Evolutionary conservation across 2,888 invertebrate genomes (phyloP), one percentile per base, ranked within the genome.

Genomic region (Cephus pulcher): DNA sequence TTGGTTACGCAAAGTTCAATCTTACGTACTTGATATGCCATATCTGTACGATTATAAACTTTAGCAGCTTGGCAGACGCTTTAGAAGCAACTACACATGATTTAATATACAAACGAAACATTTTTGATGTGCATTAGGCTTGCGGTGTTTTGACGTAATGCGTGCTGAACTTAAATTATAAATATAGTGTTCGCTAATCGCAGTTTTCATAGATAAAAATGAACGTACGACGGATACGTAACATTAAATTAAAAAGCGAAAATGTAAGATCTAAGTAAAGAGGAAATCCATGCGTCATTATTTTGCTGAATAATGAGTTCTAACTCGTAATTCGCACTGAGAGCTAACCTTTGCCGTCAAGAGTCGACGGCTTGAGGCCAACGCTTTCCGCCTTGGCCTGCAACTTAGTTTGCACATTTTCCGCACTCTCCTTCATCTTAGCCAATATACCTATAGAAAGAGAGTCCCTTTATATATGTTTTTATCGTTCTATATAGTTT

Each of bases 371-470:
- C 88, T 93, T 93, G 86, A 93, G 92, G 81, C 93, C 93, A 86
- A 94, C 94, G 89, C 96, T 97, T 87, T 98, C 98, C 23, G 97
- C 97, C 91, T 97, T 98, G 1, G 97, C 97, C 92, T 98, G 98
- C 80, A 98, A 94, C 92, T 97, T 97, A 79, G 97, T 97, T 88
- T 98, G 97, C 86, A 98, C 96, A 84, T 95, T 97, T 92, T 98
- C 98, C 0, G 98, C 98, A 75, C 98, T 97, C 91, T 98, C 98
- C 93, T 98, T 98, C 94, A 98, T 97, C 93, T 98, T 98, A 78
- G 98, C 97, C 87, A 99, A 93, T 89, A 98, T 96, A 91, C 97
- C 98, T 96, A 92, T 37, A 90, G 90, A 86, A 90, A 90, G 83
- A 82, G 75, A 84, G 75, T 79, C 76, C 74, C 77, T 70, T 70